Evolutionary conservation across 2,888 invertebrate genomes (phyloP), one percentile per base, ranked within the genome.

Genomic region (Pristionchus japonicus): DNA sequence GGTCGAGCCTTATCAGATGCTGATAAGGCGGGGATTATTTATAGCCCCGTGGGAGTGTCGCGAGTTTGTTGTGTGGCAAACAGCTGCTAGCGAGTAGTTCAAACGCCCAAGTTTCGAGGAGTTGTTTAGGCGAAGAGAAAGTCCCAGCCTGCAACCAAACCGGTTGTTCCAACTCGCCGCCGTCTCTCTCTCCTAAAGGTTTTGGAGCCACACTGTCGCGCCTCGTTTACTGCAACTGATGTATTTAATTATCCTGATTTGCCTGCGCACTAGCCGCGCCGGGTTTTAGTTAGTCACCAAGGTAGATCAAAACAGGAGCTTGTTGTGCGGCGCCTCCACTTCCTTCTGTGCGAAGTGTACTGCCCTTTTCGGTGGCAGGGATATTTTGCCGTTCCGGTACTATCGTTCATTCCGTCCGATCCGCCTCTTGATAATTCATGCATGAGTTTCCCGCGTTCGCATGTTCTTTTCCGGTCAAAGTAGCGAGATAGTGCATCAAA

Each of bases 121-220:
- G 37, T 20, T 37, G 67, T 70, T 70, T 70, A 23, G 57, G 57
- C 4, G 23, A 0, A 17, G n/a, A 57, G 57, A 20, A 20, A 23
- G 57, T 7, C n/a, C 57, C n/a, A 4, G 23, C 57, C 37, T 70
- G 34, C 70, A 31, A n/a, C 34, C 20, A 47, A 77, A 40, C 77
- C 77, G 77, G 70, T 74, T n/a, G n/a, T n/a, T 74, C 67, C 13
- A 27, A 34, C 27, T 23, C 27, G n/a, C 31, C 13, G 57, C 13
- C 11, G 23, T 47, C 77, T 27, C n/a, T 77, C n/a, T 6, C 43
- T 27, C 43, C 0, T 17, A n/a, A n/a, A 43, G 77, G 23, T 43
- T 77, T 77, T 77, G 77, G 77, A 70, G 70, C 34, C 77, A 23
- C 37, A 77, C 23, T 77, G 77, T 77, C 77, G 77, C 77, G 77